A percentile compares a stretch with the other conserved stretches of the same genome.
Evolutionary conservation across 2,113 vertebrate genomes (phyloP).

Genomic region (Hylia prasina): DNA sequence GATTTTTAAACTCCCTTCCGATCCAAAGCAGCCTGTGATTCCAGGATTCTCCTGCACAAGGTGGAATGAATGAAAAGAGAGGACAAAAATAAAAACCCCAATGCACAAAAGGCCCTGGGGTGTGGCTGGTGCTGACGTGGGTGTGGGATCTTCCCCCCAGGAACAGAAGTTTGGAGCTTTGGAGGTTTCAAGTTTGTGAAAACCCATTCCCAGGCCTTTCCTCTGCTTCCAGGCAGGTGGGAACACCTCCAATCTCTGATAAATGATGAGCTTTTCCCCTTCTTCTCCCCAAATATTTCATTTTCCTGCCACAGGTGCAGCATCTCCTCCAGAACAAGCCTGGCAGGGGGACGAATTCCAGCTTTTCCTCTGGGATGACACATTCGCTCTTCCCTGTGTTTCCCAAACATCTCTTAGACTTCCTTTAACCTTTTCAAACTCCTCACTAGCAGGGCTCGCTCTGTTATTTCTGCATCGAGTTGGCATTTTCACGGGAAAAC

Average conservation of each 20-base stretch:
- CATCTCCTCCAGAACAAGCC: not conserved
- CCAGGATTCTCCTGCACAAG: not conserved
- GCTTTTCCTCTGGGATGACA: not conserved
- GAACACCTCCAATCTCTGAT: accelerated
- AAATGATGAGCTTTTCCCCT: not conserved
- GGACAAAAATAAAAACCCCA: not conserved
- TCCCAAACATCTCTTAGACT: not conserved
- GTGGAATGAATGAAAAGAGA: not conserved
- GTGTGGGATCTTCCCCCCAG: not conserved
- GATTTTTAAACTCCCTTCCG: not conserved
- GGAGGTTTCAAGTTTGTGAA: not conserved
- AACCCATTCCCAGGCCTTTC: not conserved
- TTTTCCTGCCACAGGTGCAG: not conserved
- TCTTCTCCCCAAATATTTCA: not conserved
- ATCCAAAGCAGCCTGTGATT: not conserved
- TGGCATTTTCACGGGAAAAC: slow-evolving; percentile 41
- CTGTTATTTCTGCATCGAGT: not conserved
- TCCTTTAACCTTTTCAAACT: slow-evolving; percentile 42
- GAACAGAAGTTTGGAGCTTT: not conserved
- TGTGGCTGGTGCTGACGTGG: not conserved
- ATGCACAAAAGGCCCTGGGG: not conserved
- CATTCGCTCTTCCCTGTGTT: not conserved
- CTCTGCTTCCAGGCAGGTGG: not conserved
- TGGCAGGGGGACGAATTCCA: not conserved
- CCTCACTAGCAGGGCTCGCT: not conserved